phyloP scores from a whole-genome alignment of 35 echinoderm and acorn worm species.

The Anneissia japonica region DNA sequence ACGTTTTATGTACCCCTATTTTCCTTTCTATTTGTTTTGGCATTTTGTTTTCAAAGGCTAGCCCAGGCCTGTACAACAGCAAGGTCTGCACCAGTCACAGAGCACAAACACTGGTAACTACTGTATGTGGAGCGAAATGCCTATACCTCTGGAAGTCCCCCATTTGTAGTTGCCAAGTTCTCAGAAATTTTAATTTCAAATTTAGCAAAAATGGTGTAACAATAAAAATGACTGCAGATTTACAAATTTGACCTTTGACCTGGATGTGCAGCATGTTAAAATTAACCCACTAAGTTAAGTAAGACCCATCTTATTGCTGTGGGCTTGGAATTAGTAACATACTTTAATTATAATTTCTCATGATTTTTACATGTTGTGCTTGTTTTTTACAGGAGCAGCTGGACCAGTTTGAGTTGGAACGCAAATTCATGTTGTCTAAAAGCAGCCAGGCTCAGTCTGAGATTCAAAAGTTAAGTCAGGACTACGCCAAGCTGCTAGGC shows the following conservation, averaged over 20 bases:
- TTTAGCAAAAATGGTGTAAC: background rate
- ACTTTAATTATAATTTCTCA: background rate
- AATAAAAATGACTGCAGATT: background rate
- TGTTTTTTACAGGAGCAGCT: constrained; percentile 63
- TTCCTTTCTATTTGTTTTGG: too few relatives aligned
- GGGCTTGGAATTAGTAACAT: background rate
- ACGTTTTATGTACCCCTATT: too few relatives aligned
- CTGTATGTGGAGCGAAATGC: too few relatives aligned
- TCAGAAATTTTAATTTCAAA: too few relatives aligned
- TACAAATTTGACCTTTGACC: background rate
- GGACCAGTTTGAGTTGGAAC: constrained; percentile 77
- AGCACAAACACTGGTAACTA: too few relatives aligned
- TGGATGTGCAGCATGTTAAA: background rate
- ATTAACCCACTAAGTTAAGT: background rate
- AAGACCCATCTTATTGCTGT: background rate
- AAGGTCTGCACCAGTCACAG: too few relatives aligned
- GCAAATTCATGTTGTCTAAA: constrained; percentile 37
- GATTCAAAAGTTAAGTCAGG: constrained; percentile 50
- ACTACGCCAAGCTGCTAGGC: constrained; percentile 86
- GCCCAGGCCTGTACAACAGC: too few relatives aligned
- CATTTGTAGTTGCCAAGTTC: too few relatives aligned
- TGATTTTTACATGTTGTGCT: background rate
- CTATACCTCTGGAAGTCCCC: too few relatives aligned
- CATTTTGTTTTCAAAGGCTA: too few relatives aligned
- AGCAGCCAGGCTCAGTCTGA: constrained; percentile 64